Evolutionary conservation across 1,140 invertebrate species (phyloP).

Genomic region (Agrypnia vestita): DNA sequence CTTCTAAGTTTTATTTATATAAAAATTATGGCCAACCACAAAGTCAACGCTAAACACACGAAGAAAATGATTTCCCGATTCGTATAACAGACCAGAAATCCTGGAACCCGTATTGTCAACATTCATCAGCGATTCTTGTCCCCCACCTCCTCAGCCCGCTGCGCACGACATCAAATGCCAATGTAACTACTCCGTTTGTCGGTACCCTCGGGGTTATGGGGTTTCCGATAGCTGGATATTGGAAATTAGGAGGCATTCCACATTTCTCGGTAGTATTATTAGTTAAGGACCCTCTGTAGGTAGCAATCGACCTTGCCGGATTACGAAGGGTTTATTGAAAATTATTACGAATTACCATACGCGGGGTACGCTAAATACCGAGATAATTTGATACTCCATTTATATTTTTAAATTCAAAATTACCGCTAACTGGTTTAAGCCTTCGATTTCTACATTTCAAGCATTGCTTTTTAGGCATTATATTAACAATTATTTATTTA

Average conservation of each 20-base stretch:
- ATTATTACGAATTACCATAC: slow-evolving; percentile 15
- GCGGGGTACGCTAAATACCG: background rate
- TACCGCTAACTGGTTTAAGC: no score
- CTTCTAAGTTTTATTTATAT: no score
- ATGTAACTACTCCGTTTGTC: background rate
- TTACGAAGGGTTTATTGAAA: slow-evolving; percentile 11
- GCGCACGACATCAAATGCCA: background rate
- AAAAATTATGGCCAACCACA: no score
- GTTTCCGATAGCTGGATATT: slow-evolving; percentile 13
- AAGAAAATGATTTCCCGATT: no score
- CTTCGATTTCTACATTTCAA: no score
- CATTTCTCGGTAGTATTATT: slow-evolving; percentile 23
- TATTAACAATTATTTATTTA: no score
- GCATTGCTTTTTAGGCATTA: no score
- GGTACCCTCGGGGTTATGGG: background rate
- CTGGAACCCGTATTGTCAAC: no score
- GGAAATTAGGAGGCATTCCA: background rate
- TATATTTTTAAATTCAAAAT: no score
- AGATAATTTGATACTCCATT: background rate
- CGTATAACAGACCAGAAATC: no score
- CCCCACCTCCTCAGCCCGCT: background rate
- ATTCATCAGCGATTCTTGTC: background rate
- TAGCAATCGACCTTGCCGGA: slow-evolving; percentile 8
- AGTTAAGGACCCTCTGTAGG: background rate
- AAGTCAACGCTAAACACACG: no score